A percentile compares a stretch with the other conserved stretches of the same genome.
Conservation (phyloP, 2,888 invertebrate genomes). For the Gymnocheta viridis region DNA sequence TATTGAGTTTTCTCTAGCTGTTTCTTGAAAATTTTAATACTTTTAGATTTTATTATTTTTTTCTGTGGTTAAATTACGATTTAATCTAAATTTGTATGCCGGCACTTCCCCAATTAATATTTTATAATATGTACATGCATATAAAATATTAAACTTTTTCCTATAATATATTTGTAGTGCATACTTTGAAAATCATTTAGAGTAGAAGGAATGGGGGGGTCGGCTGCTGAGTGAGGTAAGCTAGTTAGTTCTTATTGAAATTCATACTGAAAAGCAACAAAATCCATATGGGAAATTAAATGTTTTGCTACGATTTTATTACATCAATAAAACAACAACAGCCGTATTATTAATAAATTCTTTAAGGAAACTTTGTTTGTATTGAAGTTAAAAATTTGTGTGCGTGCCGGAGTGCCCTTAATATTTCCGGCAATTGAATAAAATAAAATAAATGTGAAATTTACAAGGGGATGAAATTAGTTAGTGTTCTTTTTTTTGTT, state of each 20-base stretch:
- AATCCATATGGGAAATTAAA: constrained; percentile 62
- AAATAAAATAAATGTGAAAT: constrained; percentile 35
- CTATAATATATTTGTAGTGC: neutral
- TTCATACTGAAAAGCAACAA: constrained; percentile 9
- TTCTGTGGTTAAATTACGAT: neutral
- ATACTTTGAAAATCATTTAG: neutral
- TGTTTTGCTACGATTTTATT: constrained; percentile 30
- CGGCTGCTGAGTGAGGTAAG: neutral
- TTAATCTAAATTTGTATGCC: neutral
- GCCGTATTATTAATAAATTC: constrained; percentile 29
- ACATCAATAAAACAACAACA: neutral
- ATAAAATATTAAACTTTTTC: neutral
- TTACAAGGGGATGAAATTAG: constrained; percentile 28
- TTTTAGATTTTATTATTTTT: neutral
- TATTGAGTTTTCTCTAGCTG: too few species aligned
- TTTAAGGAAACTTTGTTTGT: constrained; percentile 6
- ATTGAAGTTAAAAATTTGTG: neutral
- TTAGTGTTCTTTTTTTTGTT: neutral
- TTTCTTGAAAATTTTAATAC: neutral
- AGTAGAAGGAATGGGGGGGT: neutral
- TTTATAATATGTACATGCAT: neutral
- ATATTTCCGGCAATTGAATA: constrained; percentile 39
- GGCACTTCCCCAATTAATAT: neutral
- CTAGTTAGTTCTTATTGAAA: constrained; percentile 12
- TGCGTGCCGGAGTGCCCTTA: neutral